Base-by-base conservation (phyloP, 2,797 vertebrate species). In the Gobionotothen gibberifrons region DNA sequence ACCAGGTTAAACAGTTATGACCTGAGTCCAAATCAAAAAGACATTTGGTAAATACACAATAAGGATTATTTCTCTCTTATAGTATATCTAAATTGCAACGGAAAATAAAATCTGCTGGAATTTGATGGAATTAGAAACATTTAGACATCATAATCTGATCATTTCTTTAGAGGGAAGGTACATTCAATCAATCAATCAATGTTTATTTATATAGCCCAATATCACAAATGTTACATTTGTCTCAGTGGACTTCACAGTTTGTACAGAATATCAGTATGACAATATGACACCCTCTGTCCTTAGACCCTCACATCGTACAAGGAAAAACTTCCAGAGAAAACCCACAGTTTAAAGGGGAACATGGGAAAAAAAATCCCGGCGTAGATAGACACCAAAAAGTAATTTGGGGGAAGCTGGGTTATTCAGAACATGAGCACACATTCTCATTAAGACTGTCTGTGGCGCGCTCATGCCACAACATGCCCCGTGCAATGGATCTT, bases 391-490 rank as follows among this genome's bases (percentile, higher is more conserved):
- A 26, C 26, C 26, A 26, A 5, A 26, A 26, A 26, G 26, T 26
- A 1, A 26, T 26, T 26, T 26, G 26, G 26, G 26, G 26, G 26
- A 26, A 26, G 26, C 26, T 26, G 26, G 26, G 26, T 26, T 26
- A 26, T 26, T 26, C 26, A 4, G 26, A 26, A 26, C 26, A 26
- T 26, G 26, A 5, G 70, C 59, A 40, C 72, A 43, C 67, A 78
- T 63, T 73, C 55, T 79, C 54, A 54, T 17, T 39, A 67, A 64
- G 59, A 58, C 46, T 8, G 57, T 54, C 69, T 72, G 43, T 60
- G 54, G 59, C 61, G 43, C 42, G 55, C 32, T 66, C 84, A 2
- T 53, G 88, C 71, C 79, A 63, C 52, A 42, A 79, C 87, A 66
- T 62, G 85, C 72, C 78, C 17, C 4, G 39, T 22, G 39, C 58